Percentiles rank a stretch among this genome's conserved stretches.
phyloP scores from a whole-genome alignment of 1,140 invertebrate species.

The Plutomurus gul region DNA sequence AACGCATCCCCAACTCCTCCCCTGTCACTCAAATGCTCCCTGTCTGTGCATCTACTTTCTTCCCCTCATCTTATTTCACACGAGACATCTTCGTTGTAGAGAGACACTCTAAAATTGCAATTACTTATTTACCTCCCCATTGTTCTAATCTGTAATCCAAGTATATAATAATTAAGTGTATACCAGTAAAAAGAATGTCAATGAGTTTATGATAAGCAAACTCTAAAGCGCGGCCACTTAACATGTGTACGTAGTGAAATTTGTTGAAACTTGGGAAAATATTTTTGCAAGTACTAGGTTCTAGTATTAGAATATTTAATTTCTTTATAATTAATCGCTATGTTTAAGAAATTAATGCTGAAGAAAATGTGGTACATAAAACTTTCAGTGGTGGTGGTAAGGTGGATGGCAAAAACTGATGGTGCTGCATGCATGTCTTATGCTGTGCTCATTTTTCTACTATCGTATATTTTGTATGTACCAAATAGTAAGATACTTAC shows the following conservation, averaged over 20 bases:
- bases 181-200: conserved; percentile 16
- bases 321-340: too few relatives aligned
- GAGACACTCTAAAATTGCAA: too few relatives aligned
- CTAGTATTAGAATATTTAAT: not conserved
- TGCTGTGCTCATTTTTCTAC: too few relatives aligned
- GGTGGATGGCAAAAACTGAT: not conserved
- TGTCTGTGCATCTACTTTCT: not conserved
- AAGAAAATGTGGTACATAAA: too few relatives aligned
- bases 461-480: not conserved
- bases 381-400: not conserved
- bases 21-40: too few relatives aligned
- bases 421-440: conserved; percentile 7
- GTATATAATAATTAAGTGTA: too few relatives aligned
- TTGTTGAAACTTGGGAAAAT: conserved; percentile 10
- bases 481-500: too few relatives aligned
- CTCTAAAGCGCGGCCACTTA: not conserved
- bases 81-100: too few relatives aligned
- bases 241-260: not conserved
- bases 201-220: not conserved
- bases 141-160: too few relatives aligned
- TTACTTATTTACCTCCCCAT: too few relatives aligned
- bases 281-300: not conserved
- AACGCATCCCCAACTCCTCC: not conserved
- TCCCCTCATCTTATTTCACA: not conserved
- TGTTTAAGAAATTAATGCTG: too few relatives aligned